Evolutionary conservation across 2,888 invertebrate genomes (phyloP).

Genomic region (Alloscopus bannaensis): DNA sequence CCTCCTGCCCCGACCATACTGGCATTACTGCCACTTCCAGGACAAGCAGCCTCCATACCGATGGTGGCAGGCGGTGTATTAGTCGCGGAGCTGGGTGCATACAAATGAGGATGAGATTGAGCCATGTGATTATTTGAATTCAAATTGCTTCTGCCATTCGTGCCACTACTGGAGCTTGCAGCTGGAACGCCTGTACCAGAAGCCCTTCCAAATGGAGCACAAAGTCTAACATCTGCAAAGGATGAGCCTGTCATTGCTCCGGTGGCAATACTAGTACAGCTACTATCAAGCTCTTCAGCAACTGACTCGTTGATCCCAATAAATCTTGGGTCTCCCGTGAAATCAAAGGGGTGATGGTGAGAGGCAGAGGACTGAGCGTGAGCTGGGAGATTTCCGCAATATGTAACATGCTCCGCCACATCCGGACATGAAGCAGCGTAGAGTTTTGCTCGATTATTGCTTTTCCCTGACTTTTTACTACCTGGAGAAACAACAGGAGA

Average conservation of each 20-base stretch:
- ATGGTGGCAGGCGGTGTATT: constrained; percentile 24
- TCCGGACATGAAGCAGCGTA: constrained; percentile 72
- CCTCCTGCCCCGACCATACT: constrained; percentile 43
- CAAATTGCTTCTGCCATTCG: constrained; percentile 35
- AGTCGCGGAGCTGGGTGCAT: constrained; percentile 49
- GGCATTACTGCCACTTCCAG: constrained; percentile 16
- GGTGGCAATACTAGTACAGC: constrained; percentile 52
- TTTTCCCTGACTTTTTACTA: constrained; percentile 62
- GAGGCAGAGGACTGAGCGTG: constrained; percentile 32
- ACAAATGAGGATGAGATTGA: constrained; percentile 64
- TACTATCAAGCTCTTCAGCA: constrained; percentile 43
- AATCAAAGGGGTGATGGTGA: constrained; percentile 46
- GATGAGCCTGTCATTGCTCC: constrained; percentile 62
- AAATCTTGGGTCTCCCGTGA: constrained; percentile 56
- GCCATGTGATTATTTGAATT: constrained; percentile 60
- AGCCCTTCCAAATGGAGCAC: constrained; percentile 29
- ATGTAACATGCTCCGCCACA: constrained; percentile 64
- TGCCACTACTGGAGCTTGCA: neutral
- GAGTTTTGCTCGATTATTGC: constrained; percentile 67
- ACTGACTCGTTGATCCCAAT: constrained; percentile 55
- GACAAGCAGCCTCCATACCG: constrained; percentile 35
- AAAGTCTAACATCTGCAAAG: constrained; percentile 47
- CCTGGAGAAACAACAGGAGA: constrained; percentile 49
- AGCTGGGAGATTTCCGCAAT: constrained; percentile 50
- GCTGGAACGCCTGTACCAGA: constrained; percentile 21